phyloP scores from a whole-genome alignment of 1,140 invertebrate species.

The Drosophila prosaltans region DNA sequence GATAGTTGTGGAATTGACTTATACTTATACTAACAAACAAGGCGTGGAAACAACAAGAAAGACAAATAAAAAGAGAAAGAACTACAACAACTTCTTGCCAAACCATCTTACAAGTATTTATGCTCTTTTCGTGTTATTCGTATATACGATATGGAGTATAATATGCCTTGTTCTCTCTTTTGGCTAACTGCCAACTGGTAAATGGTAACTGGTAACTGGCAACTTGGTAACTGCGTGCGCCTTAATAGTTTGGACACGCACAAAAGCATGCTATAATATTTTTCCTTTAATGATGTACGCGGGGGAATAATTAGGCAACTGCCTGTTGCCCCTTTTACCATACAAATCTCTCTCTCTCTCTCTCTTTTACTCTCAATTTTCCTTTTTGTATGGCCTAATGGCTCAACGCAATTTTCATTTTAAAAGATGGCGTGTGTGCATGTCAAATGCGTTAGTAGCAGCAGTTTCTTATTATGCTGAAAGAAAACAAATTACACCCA shows the following conservation, averaged over 20 bases:
- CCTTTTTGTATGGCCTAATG: slow-evolving; percentile 45
- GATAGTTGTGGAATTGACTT: slow-evolving; percentile 53
- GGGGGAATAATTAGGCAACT: slow-evolving; percentile 73
- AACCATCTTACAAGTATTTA: slow-evolving; percentile 13
- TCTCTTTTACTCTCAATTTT: slow-evolving; percentile 20
- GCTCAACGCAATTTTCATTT: slow-evolving; percentile 56
- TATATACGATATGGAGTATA: background rate
- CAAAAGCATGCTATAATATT: slow-evolving; percentile 66
- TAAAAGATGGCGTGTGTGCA: slow-evolving; percentile 73
- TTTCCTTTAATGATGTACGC: slow-evolving; percentile 77
- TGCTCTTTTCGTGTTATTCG: slow-evolving; percentile 3
- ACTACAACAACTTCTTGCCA: background rate
- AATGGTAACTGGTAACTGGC: background rate
- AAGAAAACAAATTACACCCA: slow-evolving; percentile 35
- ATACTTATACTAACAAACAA: slow-evolving; percentile 41
- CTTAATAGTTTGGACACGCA: slow-evolving; percentile 74
- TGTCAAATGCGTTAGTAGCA: slow-evolving; percentile 59
- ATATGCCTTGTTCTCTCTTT: slow-evolving; percentile 23
- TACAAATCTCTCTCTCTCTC: too few relatives aligned
- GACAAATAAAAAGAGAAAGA: background rate
- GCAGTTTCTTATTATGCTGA: slow-evolving; percentile 39
- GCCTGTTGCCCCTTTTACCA: slow-evolving; percentile 44
- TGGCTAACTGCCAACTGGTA: slow-evolving; percentile 17
- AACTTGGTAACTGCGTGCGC: slow-evolving; percentile 24
- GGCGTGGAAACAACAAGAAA: slow-evolving; percentile 50